Evolutionary conservation across 2,888 invertebrate genomes (phyloP).

Genomic region (Ophion costatus): DNA sequence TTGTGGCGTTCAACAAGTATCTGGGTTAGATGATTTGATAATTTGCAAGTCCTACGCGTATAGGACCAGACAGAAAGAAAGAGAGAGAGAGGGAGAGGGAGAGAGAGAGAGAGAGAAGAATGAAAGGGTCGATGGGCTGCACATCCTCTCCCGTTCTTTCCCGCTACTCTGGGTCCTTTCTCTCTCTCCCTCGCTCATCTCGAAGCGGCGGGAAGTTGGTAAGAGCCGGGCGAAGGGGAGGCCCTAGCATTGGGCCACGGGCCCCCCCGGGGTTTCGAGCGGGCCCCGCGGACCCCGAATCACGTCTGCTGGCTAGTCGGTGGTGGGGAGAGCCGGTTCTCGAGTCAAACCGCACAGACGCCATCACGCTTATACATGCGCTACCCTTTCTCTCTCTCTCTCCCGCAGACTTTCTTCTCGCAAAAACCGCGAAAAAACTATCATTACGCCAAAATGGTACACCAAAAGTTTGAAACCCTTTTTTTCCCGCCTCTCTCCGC

Average conservation of each 20-base stretch:
- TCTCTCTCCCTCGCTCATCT: constrained; percentile 45
- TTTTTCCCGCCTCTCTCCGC: constrained; percentile 54
- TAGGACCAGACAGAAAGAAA: not conserved
- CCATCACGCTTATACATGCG: constrained; percentile 77
- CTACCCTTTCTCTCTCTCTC: constrained; percentile 46
- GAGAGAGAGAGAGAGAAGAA: not conserved
- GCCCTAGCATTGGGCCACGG: constrained; percentile 69
- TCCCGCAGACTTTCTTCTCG: constrained; percentile 37
- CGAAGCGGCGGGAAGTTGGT: constrained; percentile 45
- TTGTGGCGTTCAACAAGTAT: constrained; percentile 74
- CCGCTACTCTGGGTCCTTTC: not conserved
- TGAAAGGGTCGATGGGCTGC: constrained; percentile 15
- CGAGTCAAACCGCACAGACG: constrained; percentile 75
- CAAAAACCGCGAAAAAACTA: constrained; percentile 75
- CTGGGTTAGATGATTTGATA: constrained; percentile 76
- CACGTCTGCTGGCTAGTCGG: constrained; percentile 51
- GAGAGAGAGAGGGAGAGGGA: not conserved
- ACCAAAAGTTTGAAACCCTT: constrained; percentile 67
- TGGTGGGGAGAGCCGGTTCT: constrained; percentile 82
- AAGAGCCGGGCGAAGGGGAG: constrained; percentile 73
- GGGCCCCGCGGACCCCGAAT: constrained; percentile 56
- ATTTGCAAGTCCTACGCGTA: constrained; percentile 62
- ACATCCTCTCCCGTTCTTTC: constrained; percentile 29
- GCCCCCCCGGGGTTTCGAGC: constrained; percentile 71
- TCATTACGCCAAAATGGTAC: constrained; percentile 76